Evolutionary conservation across 2,797 vertebrate species (phyloP).

Genomic region (Phoebastria nigripes): DNA sequence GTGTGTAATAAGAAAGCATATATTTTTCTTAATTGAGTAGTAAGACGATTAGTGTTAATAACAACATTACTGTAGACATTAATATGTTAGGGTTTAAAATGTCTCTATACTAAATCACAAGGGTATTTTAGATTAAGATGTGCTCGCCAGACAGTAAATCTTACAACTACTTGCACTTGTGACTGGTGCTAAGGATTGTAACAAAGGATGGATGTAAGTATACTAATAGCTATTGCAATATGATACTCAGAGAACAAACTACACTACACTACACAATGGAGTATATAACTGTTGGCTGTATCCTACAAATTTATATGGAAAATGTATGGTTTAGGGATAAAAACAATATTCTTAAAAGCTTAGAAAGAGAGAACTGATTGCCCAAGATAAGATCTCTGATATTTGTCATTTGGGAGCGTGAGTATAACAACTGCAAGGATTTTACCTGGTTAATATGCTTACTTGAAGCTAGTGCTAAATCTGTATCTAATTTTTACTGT

Average conservation of each 20-base stretch:
- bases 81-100: background rate
- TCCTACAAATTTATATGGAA: background rate
- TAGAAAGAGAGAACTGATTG: background rate
- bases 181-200: background rate
- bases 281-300: background rate
- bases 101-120: background rate
- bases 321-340: background rate
- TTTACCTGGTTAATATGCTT: background rate
- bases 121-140: background rate
- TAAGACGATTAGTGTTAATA: background rate
- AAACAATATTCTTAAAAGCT: background rate
- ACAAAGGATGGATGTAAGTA: background rate
- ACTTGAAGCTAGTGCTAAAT: background rate
- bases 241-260: background rate
- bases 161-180: background rate
- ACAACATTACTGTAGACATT: background rate
- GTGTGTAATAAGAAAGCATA: background rate
- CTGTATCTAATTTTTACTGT: background rate
- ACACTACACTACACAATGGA: background rate
- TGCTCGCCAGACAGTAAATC: background rate
- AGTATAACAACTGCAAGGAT: background rate
- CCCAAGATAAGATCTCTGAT: background rate
- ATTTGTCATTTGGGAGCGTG: background rate
- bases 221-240: background rate
- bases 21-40: conserved; percentile 38